Percentiles rank a stretch among this genome's conserved stretches.
Conservation (phyloP, 2,888 invertebrate species). For the Apodemia mormo region DNA sequence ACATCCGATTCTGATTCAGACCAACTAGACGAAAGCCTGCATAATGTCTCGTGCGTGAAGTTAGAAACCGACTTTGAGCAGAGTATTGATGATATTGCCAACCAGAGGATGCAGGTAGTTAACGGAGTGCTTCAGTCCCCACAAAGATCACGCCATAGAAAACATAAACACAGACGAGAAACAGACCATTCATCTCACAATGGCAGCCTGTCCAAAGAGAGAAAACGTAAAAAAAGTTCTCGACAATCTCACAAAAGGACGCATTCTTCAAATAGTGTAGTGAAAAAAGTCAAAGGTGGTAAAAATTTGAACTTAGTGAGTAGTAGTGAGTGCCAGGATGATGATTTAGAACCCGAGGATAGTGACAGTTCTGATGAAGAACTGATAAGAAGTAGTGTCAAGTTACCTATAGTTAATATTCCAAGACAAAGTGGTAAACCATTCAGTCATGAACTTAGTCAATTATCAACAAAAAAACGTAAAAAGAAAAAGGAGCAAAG, state of each 20-base stretch:
- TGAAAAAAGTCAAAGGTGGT: constrained; percentile 73
- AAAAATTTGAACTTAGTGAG: constrained; percentile 79
- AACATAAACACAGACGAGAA: constrained; percentile 68
- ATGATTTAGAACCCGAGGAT: constrained; percentile 52
- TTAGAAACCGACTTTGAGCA: constrained; percentile 78
- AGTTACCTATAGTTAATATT: constrained; percentile 72
- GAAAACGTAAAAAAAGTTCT: constrained; percentile 67
- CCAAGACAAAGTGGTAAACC: constrained; percentile 75
- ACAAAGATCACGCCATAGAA: constrained; percentile 63
- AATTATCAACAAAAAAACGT: constrained; percentile 77
- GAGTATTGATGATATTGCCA: constrained; percentile 75
- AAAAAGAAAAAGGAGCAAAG: constrained; percentile 67
- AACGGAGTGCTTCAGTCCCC: constrained; percentile 63
- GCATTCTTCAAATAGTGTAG: constrained; percentile 58
- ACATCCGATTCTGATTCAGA: constrained; percentile 50
- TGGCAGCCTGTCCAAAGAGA: constrained; percentile 63
- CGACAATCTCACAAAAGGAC: constrained; percentile 57
- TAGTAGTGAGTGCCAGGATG: constrained; percentile 73
- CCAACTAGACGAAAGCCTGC: constrained; percentile 54
- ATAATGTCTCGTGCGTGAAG: constrained; percentile 65
- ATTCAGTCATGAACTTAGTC: constrained; percentile 81
- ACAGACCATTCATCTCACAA: constrained; percentile 57
- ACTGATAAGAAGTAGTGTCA: constrained; percentile 71
- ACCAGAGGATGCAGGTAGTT: constrained; percentile 60
- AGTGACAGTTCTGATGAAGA: constrained; percentile 75